These are phyloP conservation scores for Chrysaora quinquecirrha DNA, from an alignment of 30 jellyfish, hydroid and myxozoan genomes.

Conservation along the genomic window DNA sequence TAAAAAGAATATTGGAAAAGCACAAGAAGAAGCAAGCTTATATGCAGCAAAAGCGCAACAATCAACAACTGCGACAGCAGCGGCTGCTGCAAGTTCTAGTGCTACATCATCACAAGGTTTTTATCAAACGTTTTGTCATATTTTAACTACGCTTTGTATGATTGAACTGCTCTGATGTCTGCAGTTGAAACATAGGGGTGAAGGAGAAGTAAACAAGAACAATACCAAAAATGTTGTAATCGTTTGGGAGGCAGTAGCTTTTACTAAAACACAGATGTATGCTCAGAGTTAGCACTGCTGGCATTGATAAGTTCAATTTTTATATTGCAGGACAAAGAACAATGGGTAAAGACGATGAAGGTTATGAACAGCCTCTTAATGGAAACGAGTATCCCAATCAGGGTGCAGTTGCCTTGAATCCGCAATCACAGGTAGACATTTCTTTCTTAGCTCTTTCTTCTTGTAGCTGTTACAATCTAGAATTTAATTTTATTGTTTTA, in stretches of 20 bases:
- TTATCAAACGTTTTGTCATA: too few relatives aligned
- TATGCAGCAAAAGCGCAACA: slow-evolving; percentile 95
- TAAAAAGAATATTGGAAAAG: slow-evolving; percentile 95
- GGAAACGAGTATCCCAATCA: slow-evolving; percentile 55
- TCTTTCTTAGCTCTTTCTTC: neutral
- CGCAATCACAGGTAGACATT: slow-evolving; percentile 62
- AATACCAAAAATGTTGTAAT: too few relatives aligned
- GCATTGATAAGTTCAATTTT: too few relatives aligned
- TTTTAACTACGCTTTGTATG: too few relatives aligned
- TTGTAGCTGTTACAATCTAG: neutral
- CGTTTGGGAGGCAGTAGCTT: too few relatives aligned
- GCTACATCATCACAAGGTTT: slow-evolving; percentile 59
- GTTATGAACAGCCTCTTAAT: slow-evolving; percentile 28
- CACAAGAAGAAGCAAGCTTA: slow-evolving; percentile 95
- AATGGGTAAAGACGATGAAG: neutral
- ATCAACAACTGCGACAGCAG: slow-evolving; percentile 34
- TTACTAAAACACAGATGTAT: too few relatives aligned
- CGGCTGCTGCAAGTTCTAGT: slow-evolving; percentile 26
- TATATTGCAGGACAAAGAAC: slow-evolving; percentile 1
- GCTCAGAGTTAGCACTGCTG: too few relatives aligned
- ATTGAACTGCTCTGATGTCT: too few relatives aligned
- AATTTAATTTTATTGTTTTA: too few relatives aligned
- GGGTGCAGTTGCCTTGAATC: slow-evolving; percentile 68
- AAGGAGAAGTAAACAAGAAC: too few relatives aligned
- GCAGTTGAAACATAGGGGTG: too few relatives aligned